These are phyloP conservation scores for Trichechus manatus DNA, from an alignment of 2,113 vertebrate species.

Conservation along the genomic window DNA sequence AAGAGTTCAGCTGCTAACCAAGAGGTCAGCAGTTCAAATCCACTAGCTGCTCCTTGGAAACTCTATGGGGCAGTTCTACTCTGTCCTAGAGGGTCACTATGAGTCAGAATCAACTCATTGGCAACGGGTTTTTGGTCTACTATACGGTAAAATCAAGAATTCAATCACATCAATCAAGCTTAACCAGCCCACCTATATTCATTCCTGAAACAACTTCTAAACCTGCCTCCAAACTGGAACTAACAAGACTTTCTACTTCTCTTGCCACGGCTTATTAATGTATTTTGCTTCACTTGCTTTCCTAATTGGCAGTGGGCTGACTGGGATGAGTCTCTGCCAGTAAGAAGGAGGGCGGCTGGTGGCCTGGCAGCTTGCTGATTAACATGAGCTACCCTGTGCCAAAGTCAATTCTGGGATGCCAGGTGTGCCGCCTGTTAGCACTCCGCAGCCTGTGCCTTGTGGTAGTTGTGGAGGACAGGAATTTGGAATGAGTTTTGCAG, in stretches of 20 bases:
- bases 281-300: constrained; percentile 55
- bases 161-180: background rate
- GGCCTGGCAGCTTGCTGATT: constrained; percentile 70
- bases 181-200: background rate
- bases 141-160: background rate
- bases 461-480: background rate
- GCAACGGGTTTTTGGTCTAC: background rate
- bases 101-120: too few species aligned
- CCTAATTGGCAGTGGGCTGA: constrained; percentile 54
- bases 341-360: background rate
- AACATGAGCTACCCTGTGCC: constrained; percentile 64
- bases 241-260: background rate
- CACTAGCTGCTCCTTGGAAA: too few species aligned
- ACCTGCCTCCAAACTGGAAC: background rate
- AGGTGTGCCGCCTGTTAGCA: constrained; percentile 64
- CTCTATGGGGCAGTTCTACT: too few species aligned
- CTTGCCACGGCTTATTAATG: constrained; percentile 57
- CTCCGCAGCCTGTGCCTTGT: background rate
- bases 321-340: constrained; percentile 23
- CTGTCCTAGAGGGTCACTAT: too few species aligned
- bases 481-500: background rate
- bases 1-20: too few species aligned
- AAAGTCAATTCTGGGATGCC: constrained; percentile 67
- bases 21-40: too few species aligned
- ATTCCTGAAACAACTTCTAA: constrained; percentile 15